Evolutionary conservation across 2,888 invertebrate species (phyloP), one percentile per base, ranked within the genome.

Genomic region (Coleophora deauratella): DNA sequence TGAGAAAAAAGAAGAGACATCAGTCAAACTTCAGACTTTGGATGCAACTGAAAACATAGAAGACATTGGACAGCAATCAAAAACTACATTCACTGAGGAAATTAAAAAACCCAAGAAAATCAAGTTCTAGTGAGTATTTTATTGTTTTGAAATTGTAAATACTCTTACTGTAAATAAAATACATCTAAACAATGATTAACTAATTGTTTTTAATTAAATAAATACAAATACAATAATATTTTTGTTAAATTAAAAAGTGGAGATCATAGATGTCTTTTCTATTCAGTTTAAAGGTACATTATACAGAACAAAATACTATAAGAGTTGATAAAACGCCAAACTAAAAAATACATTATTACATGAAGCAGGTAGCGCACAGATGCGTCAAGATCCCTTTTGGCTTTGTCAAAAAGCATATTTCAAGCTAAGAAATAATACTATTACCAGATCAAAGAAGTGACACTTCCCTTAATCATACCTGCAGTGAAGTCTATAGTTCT

Each of bases 101-200:
- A 43, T 43, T 27, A 85, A 72, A 49, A 80, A 78, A 52, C 81
- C 81, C 30, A 85, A 84, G 59, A 85, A 82, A 66, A 80, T 85
- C 8, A 79, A 54, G 46, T 85, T 85, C 48, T 85, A 72, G 41
- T 40, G 38, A 38, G 31, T 39, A 11, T 12, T 33, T 33, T 45
- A 31, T 46, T 15, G 32, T 32, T 35, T 12, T 34, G 33, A 9
- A 32, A 33, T 42, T 37, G 30, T 34, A 37, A 30, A 33, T 38
- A 38, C 21, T 35, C 14, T 41, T 21, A 21, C 6, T 21, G 21
- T 30, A 41, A 40, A 21, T 15, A 32, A 38, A 15, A 4, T 34
- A 31, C 12, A 35, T 27, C 21, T 28, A 37, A 41, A 35, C 38
- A 41, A 35, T n/a, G n/a, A n/a, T n/a, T n/a, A 14, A 21, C 6